Base-by-base conservation (phyloP, 2,797 vertebrate genomes). In the Ibycter americanus region DNA sequence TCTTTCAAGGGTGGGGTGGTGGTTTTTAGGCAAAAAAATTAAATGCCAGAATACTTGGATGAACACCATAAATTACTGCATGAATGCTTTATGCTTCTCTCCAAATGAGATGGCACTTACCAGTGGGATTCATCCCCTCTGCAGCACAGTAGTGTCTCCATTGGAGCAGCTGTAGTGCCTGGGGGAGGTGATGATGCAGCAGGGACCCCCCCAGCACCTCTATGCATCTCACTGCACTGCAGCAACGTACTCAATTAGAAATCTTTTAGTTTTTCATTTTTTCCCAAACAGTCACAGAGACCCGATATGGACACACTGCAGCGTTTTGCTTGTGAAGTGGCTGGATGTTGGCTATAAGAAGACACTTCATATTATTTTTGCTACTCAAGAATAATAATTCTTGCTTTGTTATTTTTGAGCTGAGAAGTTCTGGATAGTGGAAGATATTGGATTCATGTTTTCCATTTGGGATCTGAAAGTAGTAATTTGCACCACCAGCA, bases 181-280 rank as follows among this genome's bases (percentile, higher is more conserved):
- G 1, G 0, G 19, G 31, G 58, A 44, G 52, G 36, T 8, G 19
- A 16, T 2, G 12, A 9, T 47, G 61, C 42, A 59, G 44, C 52
- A 81, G 51, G 34, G 34, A 32, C 7, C 46, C 67, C 44, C 34
- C 34, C 73, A 5, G 52, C 52, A 58, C 11, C 29, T 66, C 63
- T 13, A 5, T 14, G 7, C n/a, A 31, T 42, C 72, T 59, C 72
- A 15, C 10, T 61, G 58, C 55, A 23, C 63, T 47, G 49, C 83
- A 72, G 26, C 18, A 25, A 55, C 0, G 6, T 5, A 55, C 23
- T 36, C 7, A 16, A 2, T 8, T 26, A 14, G 42, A 62, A 46
- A 62, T 2, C 14, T 46, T 65, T 4, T 14, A 20, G 3, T 10
- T 72, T 56, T 31, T 40, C 23, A 9, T 72, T 89, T 74, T 56